Evolutionary conservation across 2,113 vertebrate species (phyloP), one percentile per base, ranked within the genome.

Genomic region (Gorsachius goisagi): DNA sequence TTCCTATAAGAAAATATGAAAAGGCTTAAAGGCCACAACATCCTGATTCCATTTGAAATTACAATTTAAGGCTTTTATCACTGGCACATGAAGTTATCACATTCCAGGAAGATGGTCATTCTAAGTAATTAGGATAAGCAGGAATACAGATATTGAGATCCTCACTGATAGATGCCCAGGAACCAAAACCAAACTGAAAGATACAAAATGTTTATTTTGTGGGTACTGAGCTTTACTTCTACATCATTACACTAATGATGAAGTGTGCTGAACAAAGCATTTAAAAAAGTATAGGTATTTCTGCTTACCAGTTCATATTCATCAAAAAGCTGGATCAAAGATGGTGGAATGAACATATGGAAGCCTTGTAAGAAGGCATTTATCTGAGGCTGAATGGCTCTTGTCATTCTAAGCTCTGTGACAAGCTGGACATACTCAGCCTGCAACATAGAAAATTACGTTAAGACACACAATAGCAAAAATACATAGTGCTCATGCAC

Each of bases 361-460:
- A 99, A 99, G 67, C 99, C 99, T 90, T 99, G 99, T 78, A 99
- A 96, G 96, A 99, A 99, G 59, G 99, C 99, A 93, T 99, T 99
- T 94, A 99, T 99, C 98, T 99, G 99, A 92, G 99, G 99, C 96
- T 99, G 99, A 97, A 99, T 99, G 89, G 99, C 99, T 97, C 99
- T 98, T 50, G 99, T 99, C 99, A 99, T 99, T 95, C 99, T 98
- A 96, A 99, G 98, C 97, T 99, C 99, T 55, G 99, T 99, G 92
- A 99, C 99, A 91, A 99, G 98, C 98, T 99, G 99, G 49, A 99
- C 99, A n/a, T 99, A 99, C 94, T 99, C 99, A 3, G 98, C 99
- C 99, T 99, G 78, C 62, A 98, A 97, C 4, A 30, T 0, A 91
- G 69, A 84, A 95, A 90, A 73, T 1, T 1, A 20, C n/a, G n/a